phyloP scores from a whole-genome alignment of 35 echinoderm and acorn worm species.

The Anneissia japonica region DNA sequence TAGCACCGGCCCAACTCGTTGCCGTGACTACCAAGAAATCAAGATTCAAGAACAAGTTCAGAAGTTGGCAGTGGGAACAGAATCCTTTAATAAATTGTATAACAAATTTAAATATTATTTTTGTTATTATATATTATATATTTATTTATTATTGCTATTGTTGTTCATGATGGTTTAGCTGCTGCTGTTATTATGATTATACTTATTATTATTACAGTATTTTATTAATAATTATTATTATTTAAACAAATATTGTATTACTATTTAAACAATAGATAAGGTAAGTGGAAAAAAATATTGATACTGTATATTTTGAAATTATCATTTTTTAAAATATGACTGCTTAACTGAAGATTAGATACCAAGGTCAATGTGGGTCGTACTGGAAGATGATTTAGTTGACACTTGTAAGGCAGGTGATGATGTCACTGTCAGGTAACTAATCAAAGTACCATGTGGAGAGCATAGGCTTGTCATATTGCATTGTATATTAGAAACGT shows the following conservation, averaged over 20 bases:
- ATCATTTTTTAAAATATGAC: no score
- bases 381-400: conserved; percentile 82
- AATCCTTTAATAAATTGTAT: conserved; percentile 72
- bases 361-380: conserved; percentile 94
- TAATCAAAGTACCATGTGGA: neutral
- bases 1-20: conserved; percentile 49
- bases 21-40: conserved; percentile 91
- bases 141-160: no score
- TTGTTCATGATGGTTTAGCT: no score
- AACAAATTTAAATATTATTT: no score
- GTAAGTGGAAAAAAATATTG: neutral
- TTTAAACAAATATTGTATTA: neutral
- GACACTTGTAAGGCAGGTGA: conserved; percentile 91
- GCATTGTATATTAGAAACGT: neutral
- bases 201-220: neutral
- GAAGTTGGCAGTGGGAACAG: conserved; percentile 80
- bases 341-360: conserved; percentile 38
- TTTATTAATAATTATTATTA: neutral
- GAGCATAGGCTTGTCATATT: neutral
- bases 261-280: neutral
- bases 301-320: neutral
- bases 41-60: conserved; percentile 97
- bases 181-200: neutral
- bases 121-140: no score
- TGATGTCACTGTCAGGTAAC: conserved; percentile 84